A percentile compares a stretch with the other conserved stretches of the same genome.
These are phyloP conservation scores for Oncorhynchus mykiss DNA, from an alignment of 2,113 vertebrate genomes.

Conservation along the genomic window DNA sequence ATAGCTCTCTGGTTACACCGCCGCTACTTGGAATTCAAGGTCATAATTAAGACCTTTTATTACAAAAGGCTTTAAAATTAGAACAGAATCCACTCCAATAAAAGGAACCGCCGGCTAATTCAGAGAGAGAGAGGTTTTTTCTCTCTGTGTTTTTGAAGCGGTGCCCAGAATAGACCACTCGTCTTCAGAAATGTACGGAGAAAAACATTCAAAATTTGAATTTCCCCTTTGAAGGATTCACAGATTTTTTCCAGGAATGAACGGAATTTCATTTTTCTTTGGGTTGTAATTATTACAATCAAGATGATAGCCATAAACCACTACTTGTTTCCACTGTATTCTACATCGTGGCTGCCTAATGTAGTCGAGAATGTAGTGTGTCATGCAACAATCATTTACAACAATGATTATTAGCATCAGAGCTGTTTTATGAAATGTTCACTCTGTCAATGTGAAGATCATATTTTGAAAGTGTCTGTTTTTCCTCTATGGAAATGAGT, in stretches of 20 bases:
- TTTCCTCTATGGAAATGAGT: no score
- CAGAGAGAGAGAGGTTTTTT: neutral
- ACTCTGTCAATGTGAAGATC: no score
- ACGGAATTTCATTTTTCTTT: constrained; percentile 12
- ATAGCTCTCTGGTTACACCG: constrained; percentile 15
- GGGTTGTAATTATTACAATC: no score
- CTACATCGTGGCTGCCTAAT: no score
- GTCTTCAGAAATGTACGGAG: neutral
- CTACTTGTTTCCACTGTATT: no score
- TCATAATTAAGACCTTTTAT: constrained; percentile 41
- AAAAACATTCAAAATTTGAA: neutral
- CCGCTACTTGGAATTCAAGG: constrained; percentile 24
- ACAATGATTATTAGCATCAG: no score
- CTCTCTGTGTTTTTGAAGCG: neutral
- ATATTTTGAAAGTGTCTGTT: no score
- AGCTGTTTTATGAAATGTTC: no score
- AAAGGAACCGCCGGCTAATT: constrained; percentile 27
- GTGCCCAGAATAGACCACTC: neutral
- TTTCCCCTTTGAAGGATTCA: neutral
- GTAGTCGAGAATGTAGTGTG: no score
- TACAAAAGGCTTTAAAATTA: constrained; percentile 33
- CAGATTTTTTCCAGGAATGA: constrained; percentile 8
- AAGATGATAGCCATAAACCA: no score
- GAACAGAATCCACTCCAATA: constrained; percentile 26
- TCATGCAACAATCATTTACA: no score